Base-by-base conservation (phyloP, 2,113 vertebrate genomes). In the Muscicapa adusta region DNA sequence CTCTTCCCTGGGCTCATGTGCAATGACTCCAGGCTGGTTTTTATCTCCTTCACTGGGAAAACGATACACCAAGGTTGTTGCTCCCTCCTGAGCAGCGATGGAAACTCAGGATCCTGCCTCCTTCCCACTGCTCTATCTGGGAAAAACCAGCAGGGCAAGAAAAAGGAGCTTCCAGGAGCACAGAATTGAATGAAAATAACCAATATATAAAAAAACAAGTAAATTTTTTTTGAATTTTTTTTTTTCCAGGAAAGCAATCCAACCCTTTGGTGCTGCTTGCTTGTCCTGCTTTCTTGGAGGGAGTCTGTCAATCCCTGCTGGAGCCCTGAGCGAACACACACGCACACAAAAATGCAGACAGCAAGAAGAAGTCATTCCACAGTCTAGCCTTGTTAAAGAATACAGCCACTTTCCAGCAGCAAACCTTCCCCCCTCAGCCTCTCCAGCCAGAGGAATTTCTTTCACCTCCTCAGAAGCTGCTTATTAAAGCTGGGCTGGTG, bases 351-450 rank as follows among this genome's bases (percentile, higher is more conserved):
- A 95, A 95, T 93, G 96, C 96, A 97, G 96, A 97, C 96, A 96
- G 97, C 95, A 94, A 96, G 94, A 93, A 97, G 96, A 96, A 97
- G 91, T 95, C 90, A 97, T 97, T 95, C 96, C 96, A 94, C 94
- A 94, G 95, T 97, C 95, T 97, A 97, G 96, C 94, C 97, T 97
- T 97, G 95, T 97, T 97, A 97, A 97, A 97, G 91, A 96, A 93
- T 86, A 96, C 92, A 91, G 95, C 53, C 86, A 82, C 67, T 84
- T 96, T 96, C 96, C 95, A 97, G 94, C 85, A 25, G 91, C 92
- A 95, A 95, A 75, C 91, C 88, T 96, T 86, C 92, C 91, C 88
- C 87, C 74, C 78, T 71, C 76, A 45, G 78, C 61, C 93, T 96
- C 93, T 84, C 63, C 85, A 85, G 71, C 96, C 93, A 96, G 94